Conservation (phyloP, 2,888 invertebrate species). For the Pardosa pseudoannulata region DNA sequence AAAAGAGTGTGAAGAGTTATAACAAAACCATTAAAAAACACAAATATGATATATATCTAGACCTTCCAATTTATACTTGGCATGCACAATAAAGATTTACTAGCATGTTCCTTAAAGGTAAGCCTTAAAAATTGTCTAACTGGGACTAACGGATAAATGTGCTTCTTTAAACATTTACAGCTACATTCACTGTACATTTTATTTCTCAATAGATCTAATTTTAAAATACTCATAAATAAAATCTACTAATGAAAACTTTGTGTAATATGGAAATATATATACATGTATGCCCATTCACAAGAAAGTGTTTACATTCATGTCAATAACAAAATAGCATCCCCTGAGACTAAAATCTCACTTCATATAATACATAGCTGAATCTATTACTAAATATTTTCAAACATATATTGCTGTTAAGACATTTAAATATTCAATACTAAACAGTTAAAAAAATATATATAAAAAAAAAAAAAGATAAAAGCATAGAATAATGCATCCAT, state of each 20-base stretch:
- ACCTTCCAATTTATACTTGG: conserved; percentile 6
- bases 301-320: conserved; percentile 15
- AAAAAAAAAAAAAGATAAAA: no score
- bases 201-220: conserved; percentile 35
- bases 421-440: no score
- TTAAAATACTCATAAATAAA: conserved; percentile 59
- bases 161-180: conserved; percentile 61
- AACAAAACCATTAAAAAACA: no score
- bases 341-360: conserved; percentile 29
- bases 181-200: conserved; percentile 52
- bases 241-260: conserved; percentile 64
- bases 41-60: no score
- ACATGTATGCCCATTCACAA: conserved; percentile 38
- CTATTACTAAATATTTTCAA: neutral
- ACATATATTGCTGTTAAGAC: neutral
- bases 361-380: conserved; percentile 41
- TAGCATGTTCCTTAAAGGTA: conserved; percentile 36
- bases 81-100: neutral
- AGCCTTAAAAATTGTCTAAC: conserved; percentile 38
- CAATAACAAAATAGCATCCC: conserved; percentile 67
- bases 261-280: conserved; percentile 61
- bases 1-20: no score
- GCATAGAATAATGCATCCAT: no score
- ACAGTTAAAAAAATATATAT: no score
- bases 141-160: conserved; percentile 39